Conservation (phyloP, 2,797 vertebrate species). For the Gymnopithys bicolor region DNA sequence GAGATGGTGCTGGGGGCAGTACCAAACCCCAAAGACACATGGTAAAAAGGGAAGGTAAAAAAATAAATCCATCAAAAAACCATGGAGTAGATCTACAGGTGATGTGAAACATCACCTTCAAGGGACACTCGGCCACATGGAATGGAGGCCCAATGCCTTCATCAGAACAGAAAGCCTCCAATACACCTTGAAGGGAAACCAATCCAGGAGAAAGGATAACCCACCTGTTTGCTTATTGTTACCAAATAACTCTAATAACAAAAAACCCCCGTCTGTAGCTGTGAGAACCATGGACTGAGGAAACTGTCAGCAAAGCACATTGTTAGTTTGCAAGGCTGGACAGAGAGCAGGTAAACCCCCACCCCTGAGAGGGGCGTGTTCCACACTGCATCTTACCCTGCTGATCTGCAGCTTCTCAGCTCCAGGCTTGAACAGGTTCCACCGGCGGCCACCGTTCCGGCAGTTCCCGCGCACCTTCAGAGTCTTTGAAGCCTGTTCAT, state of each 20-base stretch:
- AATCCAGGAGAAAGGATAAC: not conserved
- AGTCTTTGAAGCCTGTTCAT: constrained; percentile 79
- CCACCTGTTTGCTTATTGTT: not conserved
- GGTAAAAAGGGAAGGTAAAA: not conserved
- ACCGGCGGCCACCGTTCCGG: constrained; percentile 77
- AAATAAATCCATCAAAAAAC: not conserved
- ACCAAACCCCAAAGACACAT: not conserved
- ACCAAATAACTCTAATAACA: not conserved
- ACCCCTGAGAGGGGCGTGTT: not conserved
- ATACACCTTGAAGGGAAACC: not conserved
- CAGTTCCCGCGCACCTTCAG: constrained; percentile 72
- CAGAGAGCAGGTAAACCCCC: not conserved
- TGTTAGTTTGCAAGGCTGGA: not conserved
- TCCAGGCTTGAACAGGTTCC: constrained; percentile 84
- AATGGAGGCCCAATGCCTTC: not conserved
- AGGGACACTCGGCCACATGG: not conserved
- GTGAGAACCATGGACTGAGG: not conserved
- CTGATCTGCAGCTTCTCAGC: constrained; percentile 89
- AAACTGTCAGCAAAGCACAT: not conserved
- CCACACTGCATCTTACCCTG: constrained; percentile 79
- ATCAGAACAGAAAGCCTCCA: not conserved
- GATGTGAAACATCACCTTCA: not conserved
- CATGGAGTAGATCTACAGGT: not conserved
- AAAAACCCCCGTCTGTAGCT: not conserved
- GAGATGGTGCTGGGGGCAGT: not conserved